A percentile compares a stretch with the other conserved stretches of the same genome.
phyloP scores from a whole-genome alignment of 1,140 invertebrate genomes.

The Diploscapter pachys region DNA sequence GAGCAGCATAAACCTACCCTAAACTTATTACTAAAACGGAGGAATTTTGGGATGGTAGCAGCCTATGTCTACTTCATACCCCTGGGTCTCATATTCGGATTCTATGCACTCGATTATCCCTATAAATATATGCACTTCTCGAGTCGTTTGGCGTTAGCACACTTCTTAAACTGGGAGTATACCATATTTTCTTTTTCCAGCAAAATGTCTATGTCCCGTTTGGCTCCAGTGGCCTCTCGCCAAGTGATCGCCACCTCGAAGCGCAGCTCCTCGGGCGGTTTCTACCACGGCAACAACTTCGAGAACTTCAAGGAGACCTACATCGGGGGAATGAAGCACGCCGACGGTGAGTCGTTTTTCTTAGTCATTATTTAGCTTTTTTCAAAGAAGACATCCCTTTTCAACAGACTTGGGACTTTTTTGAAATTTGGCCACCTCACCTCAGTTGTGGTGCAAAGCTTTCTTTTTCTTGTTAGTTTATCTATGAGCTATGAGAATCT shows the following conservation, averaged over 20 bases:
- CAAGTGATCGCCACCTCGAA: conserved; percentile 24
- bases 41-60: no score
- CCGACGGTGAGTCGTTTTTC: conserved; percentile 23
- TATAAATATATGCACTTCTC: no score
- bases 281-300: conserved; percentile 39
- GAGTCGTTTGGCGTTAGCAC: no score
- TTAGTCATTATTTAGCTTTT: neutral
- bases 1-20: no score
- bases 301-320: conserved; percentile 32
- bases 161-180: no score
- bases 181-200: no score
- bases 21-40: no score
- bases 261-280: conserved; percentile 37
- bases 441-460: neutral
- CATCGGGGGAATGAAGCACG: conserved; percentile 24
- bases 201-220: conserved; percentile 3
- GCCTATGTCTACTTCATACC: no score
- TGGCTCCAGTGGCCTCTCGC: conserved; percentile 15
- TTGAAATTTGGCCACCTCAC: neutral
- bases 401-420: neutral
- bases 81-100: no score
- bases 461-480: no score
- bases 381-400: conserved; percentile 4
- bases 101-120: no score
- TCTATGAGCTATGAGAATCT: no score